phyloP scores from a whole-genome alignment of 64 coral and sea anemone genomes.

The Actinia equina region DNA sequence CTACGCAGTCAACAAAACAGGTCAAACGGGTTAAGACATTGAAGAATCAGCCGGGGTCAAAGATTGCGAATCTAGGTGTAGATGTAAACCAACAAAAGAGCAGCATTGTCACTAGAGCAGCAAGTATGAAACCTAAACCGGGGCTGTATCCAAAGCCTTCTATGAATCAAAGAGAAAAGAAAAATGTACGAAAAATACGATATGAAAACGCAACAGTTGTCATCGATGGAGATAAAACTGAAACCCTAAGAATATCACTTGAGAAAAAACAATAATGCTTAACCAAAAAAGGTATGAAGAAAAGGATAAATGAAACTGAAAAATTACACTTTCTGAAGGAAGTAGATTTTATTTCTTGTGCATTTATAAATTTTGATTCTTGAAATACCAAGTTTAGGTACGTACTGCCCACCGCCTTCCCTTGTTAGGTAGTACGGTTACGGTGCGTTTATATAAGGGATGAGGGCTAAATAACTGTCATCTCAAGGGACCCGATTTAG shows the following conservation, averaged over 20 bases:
- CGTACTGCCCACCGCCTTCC: no score
- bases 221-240: neutral
- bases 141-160: neutral
- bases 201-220: constrained; percentile 1
- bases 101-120: neutral
- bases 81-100: neutral
- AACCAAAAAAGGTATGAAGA: neutral
- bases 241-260: neutral
- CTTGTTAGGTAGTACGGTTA: no score
- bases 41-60: neutral
- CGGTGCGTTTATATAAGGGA: no score
- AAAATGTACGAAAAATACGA: neutral
- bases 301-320: neutral
- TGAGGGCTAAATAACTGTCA: no score
- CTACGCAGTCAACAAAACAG: neutral
- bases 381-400: no score
- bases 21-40: neutral
- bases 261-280: neutral
- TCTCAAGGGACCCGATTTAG: no score
- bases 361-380: no score
- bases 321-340: neutral
- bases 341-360: no score
- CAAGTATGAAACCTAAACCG: neutral
- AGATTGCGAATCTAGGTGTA: neutral
- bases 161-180: neutral